These are phyloP conservation scores for Otolemur garnettii DNA, from an alignment of 2,113 vertebrate species.

Conservation along the genomic window DNA sequence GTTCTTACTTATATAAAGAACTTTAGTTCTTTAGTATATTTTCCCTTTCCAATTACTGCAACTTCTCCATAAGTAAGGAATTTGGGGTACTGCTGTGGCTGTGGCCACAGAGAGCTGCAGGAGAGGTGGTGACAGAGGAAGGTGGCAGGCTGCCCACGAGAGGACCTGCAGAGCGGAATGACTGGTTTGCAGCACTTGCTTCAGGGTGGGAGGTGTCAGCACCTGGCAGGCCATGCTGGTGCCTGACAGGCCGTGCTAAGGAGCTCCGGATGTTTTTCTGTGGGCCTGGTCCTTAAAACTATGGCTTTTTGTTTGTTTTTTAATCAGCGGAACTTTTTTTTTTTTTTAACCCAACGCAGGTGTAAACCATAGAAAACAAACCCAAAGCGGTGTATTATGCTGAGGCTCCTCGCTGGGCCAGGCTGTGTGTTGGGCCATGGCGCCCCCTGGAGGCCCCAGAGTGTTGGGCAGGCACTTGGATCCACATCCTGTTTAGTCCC, in stretches of 20 bases:
- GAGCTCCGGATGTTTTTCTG: not conserved
- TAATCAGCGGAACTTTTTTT: not conserved
- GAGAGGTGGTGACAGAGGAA: not conserved
- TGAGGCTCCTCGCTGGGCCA: not conserved
- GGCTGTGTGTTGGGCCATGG: conserved; percentile 19
- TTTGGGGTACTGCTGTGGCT: not conserved
- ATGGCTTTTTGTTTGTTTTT: not conserved
- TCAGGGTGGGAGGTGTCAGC: not conserved
- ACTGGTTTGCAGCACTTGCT: not conserved
- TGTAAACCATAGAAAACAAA: not conserved
- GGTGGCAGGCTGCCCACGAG: not conserved
- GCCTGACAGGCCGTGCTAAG: not conserved
- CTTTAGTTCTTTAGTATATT: not conserved
- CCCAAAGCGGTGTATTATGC: not conserved
- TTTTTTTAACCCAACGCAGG: fast-evolving
- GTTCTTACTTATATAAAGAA: not conserved
- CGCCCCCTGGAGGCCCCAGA: conserved; percentile 71
- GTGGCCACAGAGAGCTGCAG: conserved; percentile 14
- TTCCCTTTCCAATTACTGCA: not conserved
- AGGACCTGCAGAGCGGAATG: not conserved
- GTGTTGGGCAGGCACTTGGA: not conserved
- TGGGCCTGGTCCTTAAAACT: not conserved
- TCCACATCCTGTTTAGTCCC: not conserved
- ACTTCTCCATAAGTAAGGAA: not conserved
- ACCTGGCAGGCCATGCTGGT: not conserved